These are phyloP conservation scores for Eupithecia centaureata DNA, from an alignment of 2,888 invertebrate species.

Conservation along the genomic window DNA sequence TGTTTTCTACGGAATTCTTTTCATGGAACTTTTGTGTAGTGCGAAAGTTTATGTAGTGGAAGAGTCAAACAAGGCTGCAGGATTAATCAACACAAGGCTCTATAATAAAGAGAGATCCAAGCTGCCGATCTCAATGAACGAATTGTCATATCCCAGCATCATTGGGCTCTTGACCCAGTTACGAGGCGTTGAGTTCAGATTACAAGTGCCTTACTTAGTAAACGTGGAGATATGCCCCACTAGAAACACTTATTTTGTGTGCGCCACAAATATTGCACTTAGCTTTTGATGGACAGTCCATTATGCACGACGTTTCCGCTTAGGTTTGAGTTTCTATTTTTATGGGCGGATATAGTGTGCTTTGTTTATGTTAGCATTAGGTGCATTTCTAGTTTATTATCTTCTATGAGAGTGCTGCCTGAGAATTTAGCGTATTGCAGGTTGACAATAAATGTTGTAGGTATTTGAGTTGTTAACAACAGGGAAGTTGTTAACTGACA, in stretches of 20 bases:
- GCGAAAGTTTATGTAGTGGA: conserved; percentile 33
- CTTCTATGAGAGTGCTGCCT: not conserved
- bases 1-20: conserved; percentile 31
- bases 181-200: conserved; percentile 55
- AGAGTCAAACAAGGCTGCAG: conserved; percentile 25
- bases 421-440: not conserved
- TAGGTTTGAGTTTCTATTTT: conserved; percentile 41
- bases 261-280: conserved; percentile 52
- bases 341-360: conserved; percentile 17
- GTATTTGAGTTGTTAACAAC: not conserved
- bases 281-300: conserved; percentile 43
- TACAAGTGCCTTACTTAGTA: conserved; percentile 60
- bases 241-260: conserved; percentile 54
- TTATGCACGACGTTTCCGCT: conserved; percentile 43
- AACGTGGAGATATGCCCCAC: conserved; percentile 59
- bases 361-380: conserved; percentile 10
- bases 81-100: conserved; percentile 36
- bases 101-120: conserved; percentile 38
- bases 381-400: conserved; percentile 8
- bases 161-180: conserved; percentile 62
- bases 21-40: conserved; percentile 29
- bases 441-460: not conserved
- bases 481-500: not conserved
- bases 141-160: conserved; percentile 56
- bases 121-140: conserved; percentile 43